Conservation (phyloP, 1,140 invertebrate genomes). For the Drosophila auraria region DNA sequence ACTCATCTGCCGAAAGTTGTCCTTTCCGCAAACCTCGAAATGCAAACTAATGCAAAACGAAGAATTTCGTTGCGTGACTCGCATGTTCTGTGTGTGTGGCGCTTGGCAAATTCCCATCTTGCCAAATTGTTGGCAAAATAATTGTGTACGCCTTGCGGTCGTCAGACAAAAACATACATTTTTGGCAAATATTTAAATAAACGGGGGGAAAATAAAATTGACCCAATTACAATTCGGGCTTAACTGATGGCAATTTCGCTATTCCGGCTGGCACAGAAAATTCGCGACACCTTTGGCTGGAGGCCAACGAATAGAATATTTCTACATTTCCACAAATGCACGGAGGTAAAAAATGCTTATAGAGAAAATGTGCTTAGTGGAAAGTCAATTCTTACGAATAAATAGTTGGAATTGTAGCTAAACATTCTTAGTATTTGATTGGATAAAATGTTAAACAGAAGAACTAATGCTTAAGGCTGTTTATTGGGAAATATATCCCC, state of each 20-base stretch:
- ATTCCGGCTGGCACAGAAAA: constrained; percentile 61
- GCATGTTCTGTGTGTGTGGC: constrained; percentile 24
- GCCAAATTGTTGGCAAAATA: constrained; percentile 74
- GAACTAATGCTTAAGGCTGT: too few species aligned
- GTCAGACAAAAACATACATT: constrained; percentile 41
- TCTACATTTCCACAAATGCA: not conserved
- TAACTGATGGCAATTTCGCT: constrained; percentile 75
- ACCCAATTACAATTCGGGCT: constrained; percentile 75
- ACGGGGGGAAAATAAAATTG: constrained; percentile 59
- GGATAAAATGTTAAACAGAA: not conserved
- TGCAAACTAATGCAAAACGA: constrained; percentile 58
- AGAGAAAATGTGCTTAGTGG: not conserved
- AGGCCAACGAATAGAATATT: constrained; percentile 48
- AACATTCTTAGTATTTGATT: not conserved
- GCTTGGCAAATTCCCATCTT: constrained; percentile 57
- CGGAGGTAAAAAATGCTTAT: not conserved
- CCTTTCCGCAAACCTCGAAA: constrained; percentile 56
- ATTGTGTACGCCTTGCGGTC: constrained; percentile 74
- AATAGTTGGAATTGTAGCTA: not conserved
- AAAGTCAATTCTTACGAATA: not conserved
- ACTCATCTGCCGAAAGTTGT: constrained; percentile 58
- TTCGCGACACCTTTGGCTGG: constrained; percentile 63
- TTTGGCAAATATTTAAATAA: constrained; percentile 68
- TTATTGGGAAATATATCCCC: too few species aligned
- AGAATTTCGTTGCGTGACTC: constrained; percentile 44